phyloP scores from a whole-genome alignment of 2,797 vertebrate genomes.

The Erethizon dorsatum region DNA sequence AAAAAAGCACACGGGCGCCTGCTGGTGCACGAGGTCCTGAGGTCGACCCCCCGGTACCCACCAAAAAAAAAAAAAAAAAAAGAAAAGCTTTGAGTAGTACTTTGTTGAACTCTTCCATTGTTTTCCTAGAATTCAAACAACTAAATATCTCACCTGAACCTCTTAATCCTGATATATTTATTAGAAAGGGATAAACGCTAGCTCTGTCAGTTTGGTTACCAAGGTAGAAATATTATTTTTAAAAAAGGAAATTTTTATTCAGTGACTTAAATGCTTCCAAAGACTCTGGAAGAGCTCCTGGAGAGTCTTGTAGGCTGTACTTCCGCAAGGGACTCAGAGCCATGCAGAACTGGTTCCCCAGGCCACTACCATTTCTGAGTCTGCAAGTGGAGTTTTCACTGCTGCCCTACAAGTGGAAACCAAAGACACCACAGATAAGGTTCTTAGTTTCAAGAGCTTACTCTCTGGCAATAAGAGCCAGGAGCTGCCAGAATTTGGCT shows the following conservation, averaged over 20 bases:
- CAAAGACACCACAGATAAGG: neutral
- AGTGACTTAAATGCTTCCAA: neutral
- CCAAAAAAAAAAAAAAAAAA: no score
- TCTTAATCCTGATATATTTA: neutral
- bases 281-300: neutral
- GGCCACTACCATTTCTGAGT: neutral
- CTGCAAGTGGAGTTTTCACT: neutral
- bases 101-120: neutral
- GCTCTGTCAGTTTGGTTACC: neutral
- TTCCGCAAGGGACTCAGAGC: neutral
- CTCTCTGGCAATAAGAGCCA: neutral
- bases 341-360: neutral
- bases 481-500: neutral
- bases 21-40: no score
- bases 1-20: no score
- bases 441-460: neutral
- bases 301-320: neutral
- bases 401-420: neutral
- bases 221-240: neutral
- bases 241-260: neutral
- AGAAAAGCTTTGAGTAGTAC: no score
- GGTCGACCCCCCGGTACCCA: no score
- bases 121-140: slow-evolving; percentile 8
- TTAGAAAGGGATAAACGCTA: neutral
- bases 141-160: neutral